Evolutionary conservation across 2,113 vertebrate species (phyloP).

Genomic region (Phalacrocorax carbo): DNA sequence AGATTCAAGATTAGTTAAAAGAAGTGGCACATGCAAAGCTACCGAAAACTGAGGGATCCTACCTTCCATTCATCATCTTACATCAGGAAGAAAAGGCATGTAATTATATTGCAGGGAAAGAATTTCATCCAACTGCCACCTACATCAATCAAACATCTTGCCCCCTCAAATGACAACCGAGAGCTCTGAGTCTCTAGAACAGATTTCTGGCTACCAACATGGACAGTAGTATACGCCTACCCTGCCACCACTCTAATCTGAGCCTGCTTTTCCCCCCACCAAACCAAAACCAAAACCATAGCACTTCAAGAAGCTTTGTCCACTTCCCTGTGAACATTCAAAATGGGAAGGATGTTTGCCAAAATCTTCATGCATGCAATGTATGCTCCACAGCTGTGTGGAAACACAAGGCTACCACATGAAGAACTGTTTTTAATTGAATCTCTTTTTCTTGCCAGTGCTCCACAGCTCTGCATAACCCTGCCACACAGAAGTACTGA

Average conservation of each 20-base stretch:
- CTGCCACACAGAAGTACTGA: fast-evolving
- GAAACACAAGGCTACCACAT: neutral
- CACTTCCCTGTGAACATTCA: neutral
- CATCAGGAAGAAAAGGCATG: neutral
- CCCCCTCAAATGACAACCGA: fast-evolving
- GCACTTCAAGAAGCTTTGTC: neutral
- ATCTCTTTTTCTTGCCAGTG: neutral
- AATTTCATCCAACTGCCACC: neutral
- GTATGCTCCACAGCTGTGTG: fast-evolving
- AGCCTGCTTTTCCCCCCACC: neutral
- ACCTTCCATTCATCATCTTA: neutral
- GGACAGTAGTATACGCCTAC: no score
- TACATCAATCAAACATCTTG: neutral
- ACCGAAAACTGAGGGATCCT: neutral
- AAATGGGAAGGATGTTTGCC: neutral
- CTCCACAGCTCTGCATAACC: neutral
- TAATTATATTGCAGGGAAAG: neutral
- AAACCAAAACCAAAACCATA: neutral
- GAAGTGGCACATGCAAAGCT: fast-evolving
- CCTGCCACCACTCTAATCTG: neutral
- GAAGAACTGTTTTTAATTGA: neutral
- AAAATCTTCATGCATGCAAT: neutral
- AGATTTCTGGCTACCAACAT: neutral
- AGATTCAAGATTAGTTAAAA: neutral
- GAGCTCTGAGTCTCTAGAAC: neutral